Conservation (phyloP, 2,113 vertebrate genomes). For the Calyptomena viridis region DNA sequence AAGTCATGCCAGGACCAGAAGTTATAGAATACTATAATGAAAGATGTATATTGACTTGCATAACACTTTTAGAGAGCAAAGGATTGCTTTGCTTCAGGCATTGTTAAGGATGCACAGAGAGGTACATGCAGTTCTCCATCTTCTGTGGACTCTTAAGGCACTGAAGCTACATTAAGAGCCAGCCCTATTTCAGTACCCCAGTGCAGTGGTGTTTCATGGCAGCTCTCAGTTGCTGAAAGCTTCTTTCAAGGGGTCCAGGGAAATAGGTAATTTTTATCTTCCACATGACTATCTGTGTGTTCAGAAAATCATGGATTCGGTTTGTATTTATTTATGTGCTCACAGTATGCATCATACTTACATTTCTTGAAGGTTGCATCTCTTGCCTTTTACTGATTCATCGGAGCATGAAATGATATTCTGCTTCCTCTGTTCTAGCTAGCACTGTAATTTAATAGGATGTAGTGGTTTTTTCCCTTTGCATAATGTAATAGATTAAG, state of each 20-base stretch:
- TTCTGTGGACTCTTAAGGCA: neutral
- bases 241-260: slow-evolving; percentile 13
- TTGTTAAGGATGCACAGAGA: neutral
- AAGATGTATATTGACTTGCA: neutral
- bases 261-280: slow-evolving; percentile 55
- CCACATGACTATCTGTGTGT: slow-evolving; percentile 22
- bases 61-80: neutral
- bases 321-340: slow-evolving; percentile 14
- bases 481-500: neutral
- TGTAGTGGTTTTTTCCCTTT: neutral
- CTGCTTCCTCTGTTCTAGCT: neutral
- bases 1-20: neutral
- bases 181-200: neutral
- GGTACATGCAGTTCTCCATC: neutral
- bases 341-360: neutral
- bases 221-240: slow-evolving; percentile 27
- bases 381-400: neutral
- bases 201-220: neutral
- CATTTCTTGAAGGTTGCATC: neutral
- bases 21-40: neutral
- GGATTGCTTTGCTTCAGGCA: neutral
- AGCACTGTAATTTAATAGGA: neutral
- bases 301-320: neutral
- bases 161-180: neutral
- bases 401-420: neutral